phyloP scores from a whole-genome alignment of 30 jellyfish, hydroid and myxozoan species.

The Rhopilema esculentum region DNA sequence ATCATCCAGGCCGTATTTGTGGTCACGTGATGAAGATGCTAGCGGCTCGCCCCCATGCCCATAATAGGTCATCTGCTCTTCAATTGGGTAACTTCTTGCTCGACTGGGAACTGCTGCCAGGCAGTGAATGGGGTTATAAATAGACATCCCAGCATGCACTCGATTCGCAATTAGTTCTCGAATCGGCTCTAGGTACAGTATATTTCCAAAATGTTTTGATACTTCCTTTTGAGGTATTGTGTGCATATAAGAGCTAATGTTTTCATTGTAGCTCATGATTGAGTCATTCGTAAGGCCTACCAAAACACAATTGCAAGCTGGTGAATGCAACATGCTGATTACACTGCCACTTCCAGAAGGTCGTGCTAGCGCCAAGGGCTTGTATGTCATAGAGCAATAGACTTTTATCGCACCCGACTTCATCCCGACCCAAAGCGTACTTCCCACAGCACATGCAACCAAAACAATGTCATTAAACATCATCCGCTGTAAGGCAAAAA shows the following conservation, averaged over 20 bases:
- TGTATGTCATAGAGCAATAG: constrained; percentile 81
- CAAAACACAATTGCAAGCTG: constrained; percentile 82
- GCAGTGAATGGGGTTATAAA: constrained; percentile 73
- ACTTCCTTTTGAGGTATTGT: constrained; percentile 59
- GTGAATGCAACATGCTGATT: constrained; percentile 82
- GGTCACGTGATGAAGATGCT: constrained; percentile 61
- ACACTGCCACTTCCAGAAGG: constrained; percentile 67
- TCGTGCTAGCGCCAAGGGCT: constrained; percentile 90
- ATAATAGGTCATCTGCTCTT: constrained; percentile 41
- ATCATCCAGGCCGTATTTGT: not conserved
- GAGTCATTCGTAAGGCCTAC: constrained; percentile 79
- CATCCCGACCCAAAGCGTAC: constrained; percentile 94
- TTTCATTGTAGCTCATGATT: constrained; percentile 73
- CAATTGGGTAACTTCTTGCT: constrained; percentile 56
- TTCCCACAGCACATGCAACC: constrained; percentile 91
- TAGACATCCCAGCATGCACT: constrained; percentile 55
- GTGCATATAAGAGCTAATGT: constrained; percentile 53
- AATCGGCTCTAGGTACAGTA: constrained; percentile 35
- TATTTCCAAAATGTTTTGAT: constrained; percentile 28
- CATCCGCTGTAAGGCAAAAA: constrained; percentile 56
- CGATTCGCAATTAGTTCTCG: constrained; percentile 71
- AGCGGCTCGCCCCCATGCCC: constrained; percentile 71
- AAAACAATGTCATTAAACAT: constrained; percentile 60
- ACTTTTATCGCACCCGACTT: constrained; percentile 83
- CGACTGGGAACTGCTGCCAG: constrained; percentile 90